Evolutionary conservation across 2,113 vertebrate genomes (phyloP).

Genomic region (Menidia beryllina): DNA sequence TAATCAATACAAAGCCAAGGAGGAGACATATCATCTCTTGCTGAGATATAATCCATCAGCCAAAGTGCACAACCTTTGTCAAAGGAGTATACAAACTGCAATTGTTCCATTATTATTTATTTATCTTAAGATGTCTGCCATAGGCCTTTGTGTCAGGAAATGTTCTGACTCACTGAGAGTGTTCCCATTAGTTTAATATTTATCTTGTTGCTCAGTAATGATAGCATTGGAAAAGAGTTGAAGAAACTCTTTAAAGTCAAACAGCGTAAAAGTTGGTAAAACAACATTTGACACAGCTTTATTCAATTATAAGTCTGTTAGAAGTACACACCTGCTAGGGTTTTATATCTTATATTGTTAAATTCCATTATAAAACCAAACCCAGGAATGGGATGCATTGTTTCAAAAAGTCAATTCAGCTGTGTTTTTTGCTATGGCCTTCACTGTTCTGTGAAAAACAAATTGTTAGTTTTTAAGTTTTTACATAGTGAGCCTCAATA

Average conservation of each 20-base stretch:
- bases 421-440: background rate
- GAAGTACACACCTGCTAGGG: background rate
- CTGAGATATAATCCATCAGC: slow-evolving; percentile 57
- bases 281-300: background rate
- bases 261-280: background rate
- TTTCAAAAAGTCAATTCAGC: background rate
- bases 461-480: too few relatives aligned
- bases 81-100: slow-evolving; percentile 54
- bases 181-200: slow-evolving; percentile 38
- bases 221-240: slow-evolving; percentile 12
- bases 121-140: slow-evolving; percentile 65
- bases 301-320: background rate
- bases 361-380: background rate
- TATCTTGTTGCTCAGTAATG: slow-evolving; percentile 42
- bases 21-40: slow-evolving; percentile 61
- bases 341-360: background rate
- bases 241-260: slow-evolving; percentile 11
- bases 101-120: slow-evolving; percentile 68
- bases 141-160: slow-evolving; percentile 61
- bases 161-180: slow-evolving; percentile 50
- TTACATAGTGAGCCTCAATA: too few relatives aligned
- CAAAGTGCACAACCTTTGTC: slow-evolving; percentile 72
- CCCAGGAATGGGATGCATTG: background rate
- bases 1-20: slow-evolving; percentile 57
- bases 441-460: too few relatives aligned